Evolutionary conservation across 2,113 vertebrate genomes (phyloP).

Genomic region (Otocyon megalotis): DNA sequence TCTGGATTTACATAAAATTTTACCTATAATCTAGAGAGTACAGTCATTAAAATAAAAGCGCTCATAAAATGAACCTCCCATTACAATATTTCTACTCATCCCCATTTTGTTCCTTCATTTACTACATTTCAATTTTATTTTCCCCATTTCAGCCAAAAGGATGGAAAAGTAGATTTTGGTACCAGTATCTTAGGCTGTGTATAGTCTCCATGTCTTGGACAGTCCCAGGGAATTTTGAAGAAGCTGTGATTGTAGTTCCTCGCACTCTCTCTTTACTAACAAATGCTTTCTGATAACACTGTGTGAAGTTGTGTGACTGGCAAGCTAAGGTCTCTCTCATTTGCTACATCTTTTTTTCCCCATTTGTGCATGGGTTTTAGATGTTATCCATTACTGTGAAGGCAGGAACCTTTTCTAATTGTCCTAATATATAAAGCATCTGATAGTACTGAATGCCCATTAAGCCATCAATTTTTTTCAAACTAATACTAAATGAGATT

Average conservation of each 20-base stretch:
- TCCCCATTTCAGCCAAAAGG: neutral
- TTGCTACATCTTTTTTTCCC: neutral
- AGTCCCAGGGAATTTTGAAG: neutral
- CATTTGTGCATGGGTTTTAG: neutral
- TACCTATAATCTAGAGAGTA: neutral
- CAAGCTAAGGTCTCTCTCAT: neutral
- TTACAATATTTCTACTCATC: neutral
- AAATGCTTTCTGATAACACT: neutral
- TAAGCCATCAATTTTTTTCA: neutral
- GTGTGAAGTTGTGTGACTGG: neutral
- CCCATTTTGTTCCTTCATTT: neutral
- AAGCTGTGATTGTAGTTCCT: neutral
- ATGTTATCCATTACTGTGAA: neutral
- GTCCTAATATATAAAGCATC: neutral
- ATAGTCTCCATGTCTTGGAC: neutral
- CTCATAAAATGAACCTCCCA: neutral
- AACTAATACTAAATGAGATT: neutral
- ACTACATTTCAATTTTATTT: neutral
- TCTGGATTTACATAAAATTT: neutral
- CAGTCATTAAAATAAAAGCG: neutral
- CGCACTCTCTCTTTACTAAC: neutral
- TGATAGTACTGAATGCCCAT: neutral
- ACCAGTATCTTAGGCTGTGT: neutral
- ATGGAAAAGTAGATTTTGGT: conserved; percentile 14
- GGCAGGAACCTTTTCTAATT: neutral